Evolutionary conservation across 1,140 invertebrate genomes (phyloP), one percentile per base, ranked within the genome.

Genomic region (Lasaia peninsularis): DNA sequence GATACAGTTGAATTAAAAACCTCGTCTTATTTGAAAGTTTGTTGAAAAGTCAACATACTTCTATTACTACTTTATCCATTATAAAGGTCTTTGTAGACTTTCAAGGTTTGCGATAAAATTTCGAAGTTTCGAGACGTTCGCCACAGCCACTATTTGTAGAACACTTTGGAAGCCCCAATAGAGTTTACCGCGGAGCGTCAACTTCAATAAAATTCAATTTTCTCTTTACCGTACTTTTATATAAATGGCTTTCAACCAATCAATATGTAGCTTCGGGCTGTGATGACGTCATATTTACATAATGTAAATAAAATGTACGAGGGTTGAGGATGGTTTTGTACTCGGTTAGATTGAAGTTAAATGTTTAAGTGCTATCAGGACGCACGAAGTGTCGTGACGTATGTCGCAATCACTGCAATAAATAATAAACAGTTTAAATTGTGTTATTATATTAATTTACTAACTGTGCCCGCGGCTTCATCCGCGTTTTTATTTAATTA

Each of bases 101-200:
- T 55, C 48, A 56, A 53, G 56, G 31, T 63, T 61, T 21, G 50
- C 35, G 54, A 52, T 63, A 58, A 67, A 64, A 77, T 57, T 67
- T 58, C 24, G 11, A 69, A 73, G 63, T 73, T 72, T 69, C 61
- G 49, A 62, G 65, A 71, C 65, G 70, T 71, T 76, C 55, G 60
- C 63, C 63, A 50, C 61, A 66, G 65, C 63, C 65, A 78, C 77
- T 78, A 75, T 80, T 80, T 72, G 68, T 53, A 32, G 56, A 71
- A 67, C 67, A 63, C 70, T 80, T 73, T 60, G 69, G 60, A 67
- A 63, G 59, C 58, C 68, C 62, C 62, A 68, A 69, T 59, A 71
- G 44, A 57, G 21, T 63, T 20, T 59, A 51, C 52, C 58, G 32
- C 16, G 20, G 40, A 62, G 61, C 49, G 59, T 28, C 55, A 67